These are phyloP conservation scores for Stramonita haemastoma DNA, from an alignment of 2,888 invertebrate species.

Conservation along the genomic window DNA sequence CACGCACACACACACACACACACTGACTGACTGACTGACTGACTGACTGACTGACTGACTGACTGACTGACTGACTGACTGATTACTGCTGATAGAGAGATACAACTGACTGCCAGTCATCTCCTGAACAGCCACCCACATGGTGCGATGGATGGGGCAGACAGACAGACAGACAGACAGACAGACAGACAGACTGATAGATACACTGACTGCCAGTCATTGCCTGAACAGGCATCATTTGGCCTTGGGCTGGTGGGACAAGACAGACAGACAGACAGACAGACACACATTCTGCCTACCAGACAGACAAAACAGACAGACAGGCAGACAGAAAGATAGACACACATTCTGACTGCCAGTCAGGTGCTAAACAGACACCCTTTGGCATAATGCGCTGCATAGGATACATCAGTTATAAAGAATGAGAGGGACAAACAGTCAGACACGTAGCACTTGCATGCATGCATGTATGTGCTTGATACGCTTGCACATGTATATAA, in stretches of 20 bases:
- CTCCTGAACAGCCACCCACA: background rate
- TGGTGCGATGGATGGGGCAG: too few relatives aligned
- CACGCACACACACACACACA: background rate
- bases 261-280: background rate
- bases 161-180: constrained; percentile 27
- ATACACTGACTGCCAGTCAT: too few relatives aligned
- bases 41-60: background rate
- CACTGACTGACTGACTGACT: background rate
- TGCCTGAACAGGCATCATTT: too few relatives aligned
- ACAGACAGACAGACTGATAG: background rate
- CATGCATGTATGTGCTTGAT: too few relatives aligned
- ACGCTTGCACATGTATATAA: too few relatives aligned
- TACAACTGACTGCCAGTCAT: background rate
- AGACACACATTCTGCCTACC: background rate
- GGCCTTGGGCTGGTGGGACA: too few relatives aligned
- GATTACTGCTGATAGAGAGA: background rate
- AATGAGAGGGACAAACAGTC: too few relatives aligned
- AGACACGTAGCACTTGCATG: too few relatives aligned
- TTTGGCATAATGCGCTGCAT: too few relatives aligned
- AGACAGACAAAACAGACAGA: background rate
- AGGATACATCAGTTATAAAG: too few relatives aligned
- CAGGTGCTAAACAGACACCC: too few relatives aligned
- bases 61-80: too few relatives aligned
- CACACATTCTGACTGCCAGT: background rate
- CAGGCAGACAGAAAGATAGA: background rate